Base-by-base conservation (phyloP, 2,113 vertebrate genomes). In the Myxocyprinus asiaticus region DNA sequence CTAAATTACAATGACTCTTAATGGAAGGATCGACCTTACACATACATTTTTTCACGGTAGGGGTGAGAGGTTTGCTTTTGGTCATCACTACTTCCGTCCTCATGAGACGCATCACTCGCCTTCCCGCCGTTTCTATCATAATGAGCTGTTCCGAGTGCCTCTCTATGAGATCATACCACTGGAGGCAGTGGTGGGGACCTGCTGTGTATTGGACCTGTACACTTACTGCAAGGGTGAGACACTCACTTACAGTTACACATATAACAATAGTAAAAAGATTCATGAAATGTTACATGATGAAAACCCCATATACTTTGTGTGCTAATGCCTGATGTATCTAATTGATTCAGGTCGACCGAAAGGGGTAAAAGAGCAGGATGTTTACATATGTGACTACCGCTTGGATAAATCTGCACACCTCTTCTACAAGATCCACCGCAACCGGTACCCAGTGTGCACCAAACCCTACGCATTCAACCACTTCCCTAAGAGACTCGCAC, bases 391-490 rank as follows among this genome's bases (percentile, higher is more conserved):
- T 62, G 98, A 99, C 78, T 99, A 99, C 79, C 96, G 98, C 73
- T 93, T 99, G 55, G 98, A 99, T 88, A 99, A 98, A 87, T 99
- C 98, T 0, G 98, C 98, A 53, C 98, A 99, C 83, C 93, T 99
- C 76, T 99, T 99, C 88, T 99, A 99, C 92, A 99, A 99, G 94
- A 99, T 99, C 88, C 97, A 99, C 87, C 95, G 97, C 0, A 99
- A 99, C 82, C 98, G 96, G 43, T 99, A 95, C 72, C 96, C 98
- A 0, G 96, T 98, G 69, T 99, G 98, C 93, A 99, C 98, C 90
- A 98, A 98, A 88, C 89, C 94, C 67, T 99, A 98, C 4, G 98
- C 98, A 87, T 99, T 99, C 77, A 96, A 98, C 88, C 98, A 99
- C 90, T 99, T 99, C 88, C 93, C 96, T 84, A 99, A 98, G 91